phyloP scores from a whole-genome alignment of 2,888 invertebrate genomes.

The Caenorhabditis sp. region DNA sequence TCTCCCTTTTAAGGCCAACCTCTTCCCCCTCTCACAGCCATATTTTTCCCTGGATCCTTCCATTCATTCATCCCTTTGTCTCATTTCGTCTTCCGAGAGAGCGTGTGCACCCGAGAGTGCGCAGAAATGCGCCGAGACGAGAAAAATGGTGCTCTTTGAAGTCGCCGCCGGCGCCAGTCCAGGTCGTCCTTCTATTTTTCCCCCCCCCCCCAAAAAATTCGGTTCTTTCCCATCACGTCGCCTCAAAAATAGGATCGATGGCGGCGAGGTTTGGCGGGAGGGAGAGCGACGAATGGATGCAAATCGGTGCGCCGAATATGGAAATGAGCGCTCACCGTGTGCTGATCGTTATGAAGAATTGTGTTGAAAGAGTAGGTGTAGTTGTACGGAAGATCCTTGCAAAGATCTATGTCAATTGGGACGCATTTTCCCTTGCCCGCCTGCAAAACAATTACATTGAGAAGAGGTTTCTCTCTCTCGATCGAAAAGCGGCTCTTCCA shows the following conservation, averaged over 20 bases:
- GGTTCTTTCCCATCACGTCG: neutral
- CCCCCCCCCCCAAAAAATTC: conserved; percentile 22
- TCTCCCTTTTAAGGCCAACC: neutral
- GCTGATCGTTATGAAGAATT: conserved; percentile 68
- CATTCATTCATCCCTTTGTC: conserved; percentile 49
- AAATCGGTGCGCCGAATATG: conserved; percentile 18
- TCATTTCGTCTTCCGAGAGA: conserved; percentile 32
- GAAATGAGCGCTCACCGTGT: conserved; percentile 63
- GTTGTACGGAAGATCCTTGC: conserved; percentile 73
- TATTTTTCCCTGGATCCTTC: conserved; percentile 23
- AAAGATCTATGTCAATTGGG: conserved; percentile 73
- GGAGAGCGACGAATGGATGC: conserved; percentile 5
- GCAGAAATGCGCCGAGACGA: conserved; percentile 43
- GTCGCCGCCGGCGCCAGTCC: conserved; percentile 33
- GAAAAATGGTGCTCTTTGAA: conserved; percentile 58
- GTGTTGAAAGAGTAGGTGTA: conserved; percentile 64
- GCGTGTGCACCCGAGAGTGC: conserved; percentile 25
- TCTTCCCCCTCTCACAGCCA: conserved; percentile 11
- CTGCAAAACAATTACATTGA: conserved; percentile 65
- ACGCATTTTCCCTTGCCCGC: conserved; percentile 70
- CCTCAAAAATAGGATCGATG: neutral
- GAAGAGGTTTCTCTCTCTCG: neutral
- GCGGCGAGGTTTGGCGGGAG: neutral
- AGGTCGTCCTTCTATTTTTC: conserved; percentile 5
- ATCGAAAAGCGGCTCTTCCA: neutral